Percentiles rank a stretch among this genome's conserved stretches.
Evolutionary conservation across 2,113 vertebrate species (phyloP).

Genomic region (Sturnira hondurensis): DNA sequence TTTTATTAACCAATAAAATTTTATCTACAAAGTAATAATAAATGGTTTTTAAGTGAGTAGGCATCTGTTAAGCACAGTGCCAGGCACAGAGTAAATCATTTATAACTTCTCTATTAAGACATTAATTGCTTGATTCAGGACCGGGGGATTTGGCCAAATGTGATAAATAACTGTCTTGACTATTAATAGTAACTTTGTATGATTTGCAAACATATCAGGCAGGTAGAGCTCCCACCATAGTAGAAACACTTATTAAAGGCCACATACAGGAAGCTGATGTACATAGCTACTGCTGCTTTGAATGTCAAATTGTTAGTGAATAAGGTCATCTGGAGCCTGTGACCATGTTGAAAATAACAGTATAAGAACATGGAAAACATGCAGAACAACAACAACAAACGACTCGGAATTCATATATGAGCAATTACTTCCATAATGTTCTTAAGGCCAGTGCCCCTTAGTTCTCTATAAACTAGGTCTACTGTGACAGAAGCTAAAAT

Average conservation of each 20-base stretch:
- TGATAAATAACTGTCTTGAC: neutral
- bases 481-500: neutral
- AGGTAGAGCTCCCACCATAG: neutral
- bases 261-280: neutral
- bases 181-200: neutral
- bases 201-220: neutral
- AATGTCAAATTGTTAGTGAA: neutral
- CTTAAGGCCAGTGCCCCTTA: neutral
- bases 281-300: neutral
- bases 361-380: neutral
- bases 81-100: neutral
- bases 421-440: conserved; percentile 24
- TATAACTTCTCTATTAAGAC: neutral
- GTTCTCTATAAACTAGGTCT: conserved; percentile 18
- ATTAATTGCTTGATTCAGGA: neutral
- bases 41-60: neutral
- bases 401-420: neutral
- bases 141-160: neutral
- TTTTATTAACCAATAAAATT: neutral
- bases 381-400: neutral
- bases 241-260: neutral
- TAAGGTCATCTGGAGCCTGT: neutral
- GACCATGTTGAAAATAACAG: neutral
- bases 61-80: neutral
- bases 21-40: neutral